These are phyloP conservation scores for Rattus rattus DNA, from an alignment of 2,113 vertebrate genomes.

Conservation along the genomic window DNA sequence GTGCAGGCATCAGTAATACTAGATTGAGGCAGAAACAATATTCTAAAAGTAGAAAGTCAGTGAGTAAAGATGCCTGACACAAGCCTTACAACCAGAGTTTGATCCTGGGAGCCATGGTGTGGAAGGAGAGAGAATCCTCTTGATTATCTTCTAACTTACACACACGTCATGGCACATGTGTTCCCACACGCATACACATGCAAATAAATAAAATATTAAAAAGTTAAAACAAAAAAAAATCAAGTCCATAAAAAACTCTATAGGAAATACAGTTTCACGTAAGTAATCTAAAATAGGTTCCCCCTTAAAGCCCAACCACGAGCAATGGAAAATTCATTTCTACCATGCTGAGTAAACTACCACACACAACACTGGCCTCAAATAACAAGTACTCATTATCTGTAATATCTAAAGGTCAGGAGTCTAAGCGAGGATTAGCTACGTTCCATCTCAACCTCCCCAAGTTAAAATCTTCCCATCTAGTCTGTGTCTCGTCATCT, in stretches of 20 bases:
- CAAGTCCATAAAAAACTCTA: background rate
- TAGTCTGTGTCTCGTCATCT: background rate
- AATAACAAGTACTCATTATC: background rate
- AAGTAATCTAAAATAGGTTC: background rate
- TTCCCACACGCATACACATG: background rate
- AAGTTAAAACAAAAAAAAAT: background rate
- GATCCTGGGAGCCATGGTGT: too few relatives aligned
- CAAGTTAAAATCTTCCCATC: background rate
- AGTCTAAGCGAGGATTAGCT: background rate
- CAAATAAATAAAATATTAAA: background rate
- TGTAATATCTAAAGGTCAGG: background rate
- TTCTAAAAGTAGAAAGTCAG: background rate
- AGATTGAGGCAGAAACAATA: background rate
- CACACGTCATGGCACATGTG: background rate
- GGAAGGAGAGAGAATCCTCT: background rate
- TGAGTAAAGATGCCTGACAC: background rate
- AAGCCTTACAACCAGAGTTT: background rate
- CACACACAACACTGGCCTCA: background rate
- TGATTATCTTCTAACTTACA: background rate
- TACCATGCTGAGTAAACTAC: background rate
- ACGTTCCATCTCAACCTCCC: background rate
- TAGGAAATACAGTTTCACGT: background rate
- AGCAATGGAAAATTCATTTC: background rate
- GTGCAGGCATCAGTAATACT: background rate
- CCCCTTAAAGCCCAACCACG: background rate